Evolutionary conservation across 1,140 invertebrate genomes (phyloP).

Genomic region (Hycleus cichorii): DNA sequence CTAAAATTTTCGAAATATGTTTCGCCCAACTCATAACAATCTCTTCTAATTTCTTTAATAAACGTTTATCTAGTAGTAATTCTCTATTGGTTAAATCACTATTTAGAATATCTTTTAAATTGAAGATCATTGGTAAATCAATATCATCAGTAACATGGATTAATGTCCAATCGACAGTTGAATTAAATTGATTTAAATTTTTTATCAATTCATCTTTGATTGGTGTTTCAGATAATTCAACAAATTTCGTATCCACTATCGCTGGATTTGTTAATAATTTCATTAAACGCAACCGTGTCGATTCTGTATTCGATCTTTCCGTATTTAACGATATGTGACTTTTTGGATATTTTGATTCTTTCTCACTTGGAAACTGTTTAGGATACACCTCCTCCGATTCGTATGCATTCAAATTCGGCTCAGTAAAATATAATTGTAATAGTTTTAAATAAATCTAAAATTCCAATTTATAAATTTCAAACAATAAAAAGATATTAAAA

Average conservation of each 20-base stretch:
- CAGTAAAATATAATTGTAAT: conserved; percentile 32
- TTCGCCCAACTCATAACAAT: conserved; percentile 55
- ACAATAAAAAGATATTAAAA: no score
- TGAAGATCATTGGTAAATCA: conserved; percentile 47
- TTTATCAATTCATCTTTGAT: conserved; percentile 27
- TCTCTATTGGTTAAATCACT: conserved; percentile 44
- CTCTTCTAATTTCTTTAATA: conserved; percentile 54
- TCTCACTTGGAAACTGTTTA: no score
- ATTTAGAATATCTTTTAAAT: conserved; percentile 43
- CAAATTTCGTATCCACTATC: conserved; percentile 17
- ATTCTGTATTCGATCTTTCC: no score
- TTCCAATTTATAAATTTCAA: no score
- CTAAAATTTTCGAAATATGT: conserved; percentile 52
- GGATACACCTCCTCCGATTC: conserved; percentile 7
- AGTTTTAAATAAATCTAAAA: conserved; percentile 6
- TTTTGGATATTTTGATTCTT: no score
- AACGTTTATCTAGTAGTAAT: conserved; percentile 44
- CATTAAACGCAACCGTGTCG: no score
- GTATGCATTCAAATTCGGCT: conserved; percentile 12
- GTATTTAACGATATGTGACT: no score
- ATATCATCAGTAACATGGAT: conserved; percentile 61
- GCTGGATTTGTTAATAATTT: conserved; percentile 12
- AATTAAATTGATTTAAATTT: conserved; percentile 12
- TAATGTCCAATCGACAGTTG: conserved; percentile 45
- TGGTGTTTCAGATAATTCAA: conserved; percentile 19